Conservation (phyloP, 2,888 invertebrate species). For the Drosophila planitibia region DNA sequence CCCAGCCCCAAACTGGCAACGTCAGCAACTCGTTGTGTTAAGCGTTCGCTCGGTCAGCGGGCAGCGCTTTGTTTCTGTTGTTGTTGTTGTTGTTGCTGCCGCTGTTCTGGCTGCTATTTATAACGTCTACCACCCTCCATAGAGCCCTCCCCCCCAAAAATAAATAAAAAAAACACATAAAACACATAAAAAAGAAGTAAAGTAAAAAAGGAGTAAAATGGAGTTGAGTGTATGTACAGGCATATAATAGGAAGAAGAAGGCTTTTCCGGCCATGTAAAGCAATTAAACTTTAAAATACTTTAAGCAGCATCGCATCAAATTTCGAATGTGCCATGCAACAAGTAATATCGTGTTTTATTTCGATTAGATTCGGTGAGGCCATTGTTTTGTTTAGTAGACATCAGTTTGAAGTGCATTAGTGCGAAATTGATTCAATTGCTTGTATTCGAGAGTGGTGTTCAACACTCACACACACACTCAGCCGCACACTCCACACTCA, state of each 20-base stretch:
- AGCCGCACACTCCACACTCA: neutral
- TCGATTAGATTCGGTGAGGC: neutral
- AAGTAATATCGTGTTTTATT: slow-evolving; percentile 1
- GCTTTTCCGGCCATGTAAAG: neutral
- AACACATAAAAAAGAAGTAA: slow-evolving; percentile 2
- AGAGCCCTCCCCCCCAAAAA: neutral
- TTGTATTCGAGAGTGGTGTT: slow-evolving; percentile 1
- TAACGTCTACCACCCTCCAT: slow-evolving; percentile 4
- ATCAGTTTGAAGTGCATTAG: slow-evolving; percentile 56
- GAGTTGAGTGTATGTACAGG: neutral
- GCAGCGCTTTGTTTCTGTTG: slow-evolving; percentile 2
- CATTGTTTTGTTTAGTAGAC: slow-evolving; percentile 47
- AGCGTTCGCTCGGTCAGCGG: slow-evolving; percentile 28
- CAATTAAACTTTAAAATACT: slow-evolving; percentile 4
- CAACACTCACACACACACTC: neutral
- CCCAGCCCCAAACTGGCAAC: neutral
- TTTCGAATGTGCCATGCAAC: neutral
- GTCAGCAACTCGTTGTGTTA: slow-evolving; percentile 12
- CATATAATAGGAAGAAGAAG: neutral
- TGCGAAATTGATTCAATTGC: slow-evolving; percentile 63
- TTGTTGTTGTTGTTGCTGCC: slow-evolving; percentile 8
- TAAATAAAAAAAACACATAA: neutral
- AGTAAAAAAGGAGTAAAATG: slow-evolving; percentile 4
- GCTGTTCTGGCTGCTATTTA: slow-evolving; percentile 13
- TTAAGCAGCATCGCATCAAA: neutral